Evolutionary conservation across 2,888 invertebrate species (phyloP), one percentile per base, ranked within the genome.

Genomic region (Poecilus cupreus): DNA sequence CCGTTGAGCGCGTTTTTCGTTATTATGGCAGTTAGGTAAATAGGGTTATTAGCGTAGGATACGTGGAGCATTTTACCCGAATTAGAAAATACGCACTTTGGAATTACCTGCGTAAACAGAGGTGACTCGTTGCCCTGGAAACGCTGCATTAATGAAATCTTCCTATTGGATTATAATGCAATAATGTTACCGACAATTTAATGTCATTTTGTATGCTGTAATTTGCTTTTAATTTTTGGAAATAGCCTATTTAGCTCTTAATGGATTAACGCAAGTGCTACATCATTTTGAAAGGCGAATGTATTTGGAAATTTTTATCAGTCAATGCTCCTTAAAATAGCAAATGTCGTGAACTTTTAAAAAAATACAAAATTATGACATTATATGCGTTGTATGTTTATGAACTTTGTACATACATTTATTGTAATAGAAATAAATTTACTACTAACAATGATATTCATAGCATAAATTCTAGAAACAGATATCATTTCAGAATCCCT

Each of bases 1-100:
- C n/a, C n/a, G n/a, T n/a, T 13, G 24, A 8, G n/a, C 60, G 16
- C n/a, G 22, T 22, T 22, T 57, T 57, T 57, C 57, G 11, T 57
- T 11, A 57, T 57, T 57, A 57, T 57, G 57, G 57, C 18, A 22
- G 57, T 57, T 57, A 57, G 24, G 57, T 57, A 24, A 57, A 57
- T 24, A 24, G n/a, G 57, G 57, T 57, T 57, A 57, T 57, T 22
- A 51, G 3, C 16, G 10, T 10, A n/a, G 11, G 43, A 49, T 49
- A 54, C 10, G 11, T 32, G 60, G 11, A 3, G 20, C 60, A 60
- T 60, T 60, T 60, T 22, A 26, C 13, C 26, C 8, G 6, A 60
- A 60, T 60, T 60, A 60, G 57, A 57, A 57, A 57, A 57, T 10
- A 22, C 22, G 22, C 57, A 22, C 57, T n/a, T 8, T 49, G 54